Evolutionary conservation across 2,888 invertebrate species (phyloP).

Genomic region (Rosalia funebris): DNA sequence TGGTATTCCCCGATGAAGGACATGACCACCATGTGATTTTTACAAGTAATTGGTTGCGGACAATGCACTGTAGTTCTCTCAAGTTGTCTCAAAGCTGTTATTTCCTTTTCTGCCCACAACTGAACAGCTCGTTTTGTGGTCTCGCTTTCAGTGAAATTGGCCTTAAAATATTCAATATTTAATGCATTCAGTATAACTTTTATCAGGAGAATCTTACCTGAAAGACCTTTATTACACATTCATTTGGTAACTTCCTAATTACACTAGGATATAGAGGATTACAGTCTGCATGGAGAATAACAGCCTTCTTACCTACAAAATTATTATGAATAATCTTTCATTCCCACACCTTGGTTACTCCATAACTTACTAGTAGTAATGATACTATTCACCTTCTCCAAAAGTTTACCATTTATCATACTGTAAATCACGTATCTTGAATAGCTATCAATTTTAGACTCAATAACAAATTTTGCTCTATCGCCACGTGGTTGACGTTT

Average conservation of each 20-base stretch:
- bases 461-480: not conserved
- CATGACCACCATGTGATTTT: conserved; percentile 92
- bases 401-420: conserved; percentile 80
- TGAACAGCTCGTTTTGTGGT: not conserved
- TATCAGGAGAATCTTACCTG: conserved; percentile 80
- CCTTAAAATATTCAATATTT: not conserved
- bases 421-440: conserved; percentile 89
- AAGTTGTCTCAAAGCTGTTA: conserved; percentile 87
- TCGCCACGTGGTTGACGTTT: too few species aligned
- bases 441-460: conserved; percentile 76
- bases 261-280: not conserved
- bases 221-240: conserved; percentile 88
- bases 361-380: conserved; percentile 79
- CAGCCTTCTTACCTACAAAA: conserved; percentile 77
- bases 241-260: conserved; percentile 66
- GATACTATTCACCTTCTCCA: conserved; percentile 86
- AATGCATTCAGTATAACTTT: not conserved
- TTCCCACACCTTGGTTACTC: not conserved
- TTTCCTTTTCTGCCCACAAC: conserved; percentile 83
- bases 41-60: conserved; percentile 82
- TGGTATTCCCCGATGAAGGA: conserved; percentile 56
- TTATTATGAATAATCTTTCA: not conserved
- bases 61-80: conserved; percentile 82
- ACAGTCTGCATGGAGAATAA: conserved; percentile 83
- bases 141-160: not conserved